Evolutionary conservation across 2,797 vertebrate species (phyloP), one percentile per base, ranked within the genome.

Genomic region (Fringilla coelebs): DNA sequence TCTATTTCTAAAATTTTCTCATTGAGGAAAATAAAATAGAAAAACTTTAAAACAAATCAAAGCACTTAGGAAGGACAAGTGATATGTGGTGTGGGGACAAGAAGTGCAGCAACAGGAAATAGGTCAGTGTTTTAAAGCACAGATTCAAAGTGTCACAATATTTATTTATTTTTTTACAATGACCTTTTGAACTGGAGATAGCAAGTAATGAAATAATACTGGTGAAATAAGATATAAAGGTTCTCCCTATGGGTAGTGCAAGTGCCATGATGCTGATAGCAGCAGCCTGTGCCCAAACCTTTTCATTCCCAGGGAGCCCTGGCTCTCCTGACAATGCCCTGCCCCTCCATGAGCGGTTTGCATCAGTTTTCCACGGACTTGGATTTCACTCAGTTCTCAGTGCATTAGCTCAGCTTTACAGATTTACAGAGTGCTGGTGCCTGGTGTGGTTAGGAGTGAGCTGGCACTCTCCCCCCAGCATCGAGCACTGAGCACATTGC

Each of bases 321-420:
- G 34, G 31, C 3, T 79, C 4, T 17, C 54, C 4, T 65, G 24
- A 22, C 7, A 14, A 0, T 3, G 7, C 18, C 29, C 46, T 70
- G 43, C n/a, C n/a, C n/a, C n/a, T 49, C 36, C 13, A 4, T 7
- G 9, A 61, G 10, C 20, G 29, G n/a, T 77, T 85, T 61, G 67
- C 21, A 20, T 46, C 2, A 1, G 17, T 10, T 34, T 10, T 70
- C 48, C 32, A 2, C 0, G 1, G 40, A 15, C 34, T 75, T n/a
- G 48, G 32, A 43, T 83, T 74, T 91, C 66, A 21, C 29, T 90
- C 60, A 8, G 8, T 60, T 91, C 76, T 71, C 75, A 61, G 72
- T 24, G 31, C 2, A 8, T 41, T 77, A 67, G n/a, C 63, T 60
- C 63, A 81, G 29, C 41, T 75, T 83, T 75, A 58, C 49, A 49